Conservation (phyloP, 2,888 invertebrate species). For the Sinhomidia bicolor region DNA sequence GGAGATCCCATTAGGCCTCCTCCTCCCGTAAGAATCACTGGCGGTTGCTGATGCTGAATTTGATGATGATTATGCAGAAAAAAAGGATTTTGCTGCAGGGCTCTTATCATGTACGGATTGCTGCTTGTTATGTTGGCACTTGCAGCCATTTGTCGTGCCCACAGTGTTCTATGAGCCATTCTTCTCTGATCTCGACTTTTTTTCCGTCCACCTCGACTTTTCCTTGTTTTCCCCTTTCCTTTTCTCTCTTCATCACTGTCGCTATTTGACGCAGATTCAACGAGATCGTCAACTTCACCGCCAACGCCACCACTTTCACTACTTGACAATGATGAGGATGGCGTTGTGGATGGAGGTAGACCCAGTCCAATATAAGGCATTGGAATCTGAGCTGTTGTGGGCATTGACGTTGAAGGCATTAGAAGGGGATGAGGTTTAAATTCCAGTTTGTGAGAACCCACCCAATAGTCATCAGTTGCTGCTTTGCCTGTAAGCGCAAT, state of each 20-base stretch:
- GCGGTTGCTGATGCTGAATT: slow-evolving; percentile 17
- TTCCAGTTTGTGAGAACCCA: slow-evolving; percentile 67
- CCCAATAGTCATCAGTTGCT: slow-evolving; percentile 55
- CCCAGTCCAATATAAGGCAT: slow-evolving; percentile 55
- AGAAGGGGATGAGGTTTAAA: slow-evolving; percentile 73
- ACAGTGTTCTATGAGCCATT: slow-evolving; percentile 51
- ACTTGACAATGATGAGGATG: neutral
- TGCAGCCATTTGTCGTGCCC: slow-evolving; percentile 40
- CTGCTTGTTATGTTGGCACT: neutral
- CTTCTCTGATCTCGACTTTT: slow-evolving; percentile 43
- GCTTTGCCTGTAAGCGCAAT: neutral
- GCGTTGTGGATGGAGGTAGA: slow-evolving; percentile 9
- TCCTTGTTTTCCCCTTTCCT: neutral
- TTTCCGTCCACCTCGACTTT: slow-evolving; percentile 35
- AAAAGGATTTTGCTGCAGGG: slow-evolving; percentile 5
- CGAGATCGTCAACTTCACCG: neutral
- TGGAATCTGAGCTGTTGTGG: slow-evolving; percentile 39
- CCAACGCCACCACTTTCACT: slow-evolving; percentile 3
- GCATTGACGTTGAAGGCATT: slow-evolving; percentile 29
- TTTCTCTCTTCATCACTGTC: neutral
- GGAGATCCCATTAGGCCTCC: slow-evolving; percentile 27
- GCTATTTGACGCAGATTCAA: neutral
- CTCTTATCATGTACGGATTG: neutral
- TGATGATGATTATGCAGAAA: slow-evolving; percentile 39
- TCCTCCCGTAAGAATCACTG: slow-evolving; percentile 40